Conservation (phyloP, 2,113 vertebrate species). For the Trogon melanurus region DNA sequence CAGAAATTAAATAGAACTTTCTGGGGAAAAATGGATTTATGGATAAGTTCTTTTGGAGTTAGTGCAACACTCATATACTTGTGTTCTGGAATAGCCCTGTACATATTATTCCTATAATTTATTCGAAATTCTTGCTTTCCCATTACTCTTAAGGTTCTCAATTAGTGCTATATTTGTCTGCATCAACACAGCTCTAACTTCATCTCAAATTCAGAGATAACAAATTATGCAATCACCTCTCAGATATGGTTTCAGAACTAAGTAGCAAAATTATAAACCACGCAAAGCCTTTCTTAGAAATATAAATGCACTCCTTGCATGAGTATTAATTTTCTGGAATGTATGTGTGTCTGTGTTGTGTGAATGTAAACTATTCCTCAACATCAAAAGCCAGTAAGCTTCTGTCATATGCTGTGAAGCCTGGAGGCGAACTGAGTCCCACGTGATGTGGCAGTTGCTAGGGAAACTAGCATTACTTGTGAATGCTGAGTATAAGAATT, state of each 20-base stretch:
- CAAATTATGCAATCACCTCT: not conserved
- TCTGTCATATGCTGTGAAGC: not conserved
- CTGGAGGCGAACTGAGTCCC: slow-evolving; percentile 25
- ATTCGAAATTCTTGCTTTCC: not conserved
- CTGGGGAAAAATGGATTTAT: not conserved
- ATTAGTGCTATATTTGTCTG: not conserved
- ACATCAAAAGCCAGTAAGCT: not conserved
- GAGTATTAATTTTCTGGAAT: not conserved
- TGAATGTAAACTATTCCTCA: not conserved
- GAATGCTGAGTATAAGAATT: not conserved
- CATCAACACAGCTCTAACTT: not conserved
- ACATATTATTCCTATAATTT: not conserved
- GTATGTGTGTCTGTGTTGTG: not conserved
- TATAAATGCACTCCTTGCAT: not conserved
- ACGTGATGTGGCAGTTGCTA: slow-evolving; percentile 43
- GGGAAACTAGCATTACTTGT: slow-evolving; percentile 55
- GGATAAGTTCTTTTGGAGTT: not conserved
- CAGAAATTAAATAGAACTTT: not conserved
- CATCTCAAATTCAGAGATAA: not conserved
- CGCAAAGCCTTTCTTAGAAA: not conserved
- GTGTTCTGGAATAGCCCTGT: not conserved
- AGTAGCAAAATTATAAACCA: not conserved
- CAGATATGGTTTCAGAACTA: not conserved
- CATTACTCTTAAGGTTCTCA: not conserved
- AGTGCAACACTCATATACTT: not conserved